These are phyloP conservation scores for Cinclus mexicanus DNA, from an alignment of 2,113 vertebrate genomes.

Conservation along the genomic window DNA sequence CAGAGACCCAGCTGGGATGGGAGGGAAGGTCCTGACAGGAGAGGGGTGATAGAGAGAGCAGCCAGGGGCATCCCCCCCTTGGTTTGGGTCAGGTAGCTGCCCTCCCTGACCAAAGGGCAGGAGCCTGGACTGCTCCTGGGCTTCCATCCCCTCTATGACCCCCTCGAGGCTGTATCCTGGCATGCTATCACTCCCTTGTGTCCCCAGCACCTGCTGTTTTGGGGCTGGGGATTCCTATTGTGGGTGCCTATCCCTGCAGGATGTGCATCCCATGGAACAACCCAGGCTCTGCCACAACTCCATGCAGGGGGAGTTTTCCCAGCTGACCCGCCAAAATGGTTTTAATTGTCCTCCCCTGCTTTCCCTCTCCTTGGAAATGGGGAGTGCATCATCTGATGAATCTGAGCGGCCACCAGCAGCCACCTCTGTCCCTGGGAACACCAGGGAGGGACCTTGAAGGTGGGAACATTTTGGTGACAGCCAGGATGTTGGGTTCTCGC, in stretches of 20 bases:
- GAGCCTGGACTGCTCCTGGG: neutral
- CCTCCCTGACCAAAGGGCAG: neutral
- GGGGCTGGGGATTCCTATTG: neutral
- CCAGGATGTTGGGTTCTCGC: neutral
- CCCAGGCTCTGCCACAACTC: neutral
- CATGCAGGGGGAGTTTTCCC: neutral
- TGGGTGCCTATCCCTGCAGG: neutral
- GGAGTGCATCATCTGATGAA: rapidly evolving
- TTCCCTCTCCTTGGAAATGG: rapidly evolving
- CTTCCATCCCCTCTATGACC: neutral
- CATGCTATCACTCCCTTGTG: rapidly evolving
- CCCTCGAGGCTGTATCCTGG: neutral
- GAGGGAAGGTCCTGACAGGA: neutral
- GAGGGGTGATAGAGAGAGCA: neutral
- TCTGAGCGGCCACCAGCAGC: neutral
- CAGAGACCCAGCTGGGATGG: neutral
- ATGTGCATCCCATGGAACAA: neutral
- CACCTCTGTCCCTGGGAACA: neutral
- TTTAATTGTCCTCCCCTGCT: neutral
- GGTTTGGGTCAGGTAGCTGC: neutral
- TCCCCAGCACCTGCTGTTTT: neutral
- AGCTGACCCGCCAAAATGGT: neutral
- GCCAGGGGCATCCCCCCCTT: neutral
- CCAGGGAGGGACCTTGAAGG: neutral
- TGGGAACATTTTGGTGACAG: neutral